phyloP scores from a whole-genome alignment of 1,140 invertebrate species.

The Araneus ventricosus region DNA sequence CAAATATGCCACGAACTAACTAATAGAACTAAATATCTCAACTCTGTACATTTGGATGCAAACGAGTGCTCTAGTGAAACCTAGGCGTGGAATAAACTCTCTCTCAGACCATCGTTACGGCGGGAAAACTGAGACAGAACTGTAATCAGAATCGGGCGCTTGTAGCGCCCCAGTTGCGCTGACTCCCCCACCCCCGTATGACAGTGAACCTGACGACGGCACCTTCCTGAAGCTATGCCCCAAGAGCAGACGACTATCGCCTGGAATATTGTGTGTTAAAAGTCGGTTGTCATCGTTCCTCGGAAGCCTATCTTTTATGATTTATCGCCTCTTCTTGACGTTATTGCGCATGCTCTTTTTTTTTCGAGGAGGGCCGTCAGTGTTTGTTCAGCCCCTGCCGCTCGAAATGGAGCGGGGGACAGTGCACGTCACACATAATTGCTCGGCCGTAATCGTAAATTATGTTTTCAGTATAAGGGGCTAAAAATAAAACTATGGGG shows the following conservation, averaged over 20 bases:
- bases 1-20: too few relatives aligned
- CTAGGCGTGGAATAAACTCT: neutral
- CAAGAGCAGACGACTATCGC: neutral
- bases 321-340: neutral
- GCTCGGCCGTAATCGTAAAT: constrained; percentile 20
- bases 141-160: neutral
- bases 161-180: neutral
- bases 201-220: neutral
- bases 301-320: neutral
- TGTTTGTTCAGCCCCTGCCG: constrained; percentile 6
- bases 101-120: neutral
- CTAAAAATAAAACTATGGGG: neutral
- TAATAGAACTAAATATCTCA: too few relatives aligned
- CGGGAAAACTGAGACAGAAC: neutral
- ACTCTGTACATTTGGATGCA: neutral
- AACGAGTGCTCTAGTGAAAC: neutral
- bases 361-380: neutral
- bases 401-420: neutral
- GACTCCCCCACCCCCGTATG: neutral
- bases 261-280: constrained; percentile 1
- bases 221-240: neutral
- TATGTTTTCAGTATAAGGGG: neutral
- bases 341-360: neutral
- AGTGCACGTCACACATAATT: neutral
- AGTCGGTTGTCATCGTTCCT: constrained; percentile 10